phyloP scores from a whole-genome alignment of 2,888 invertebrate genomes.

The Diaphora mendica region DNA sequence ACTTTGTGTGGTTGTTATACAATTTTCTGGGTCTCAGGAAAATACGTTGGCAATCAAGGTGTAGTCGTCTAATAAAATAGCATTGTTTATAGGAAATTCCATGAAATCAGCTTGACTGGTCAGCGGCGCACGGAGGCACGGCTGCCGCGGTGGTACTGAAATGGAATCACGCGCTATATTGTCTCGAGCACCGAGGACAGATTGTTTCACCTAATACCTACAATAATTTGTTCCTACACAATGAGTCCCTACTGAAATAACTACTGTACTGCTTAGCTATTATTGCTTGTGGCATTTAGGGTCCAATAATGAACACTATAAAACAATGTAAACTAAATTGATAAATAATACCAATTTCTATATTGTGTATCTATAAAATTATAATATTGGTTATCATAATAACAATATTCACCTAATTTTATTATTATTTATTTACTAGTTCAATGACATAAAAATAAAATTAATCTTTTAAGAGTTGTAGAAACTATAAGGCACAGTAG shows the following conservation, averaged over 20 bases:
- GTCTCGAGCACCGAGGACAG: slow-evolving; percentile 63
- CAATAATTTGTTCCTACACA: slow-evolving; percentile 54
- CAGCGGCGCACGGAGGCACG: slow-evolving; percentile 39
- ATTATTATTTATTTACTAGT: background rate
- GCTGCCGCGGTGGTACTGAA: slow-evolving; percentile 52
- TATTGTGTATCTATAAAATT: too few relatives aligned
- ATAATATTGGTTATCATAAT: too few relatives aligned
- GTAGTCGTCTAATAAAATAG: slow-evolving; percentile 57
- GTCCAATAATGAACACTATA: background rate
- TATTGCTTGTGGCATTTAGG: slow-evolving; percentile 30
- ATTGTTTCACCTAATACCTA: slow-evolving; percentile 58
- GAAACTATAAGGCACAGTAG: background rate
- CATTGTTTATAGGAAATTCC: slow-evolving; percentile 64
- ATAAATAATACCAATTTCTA: background rate
- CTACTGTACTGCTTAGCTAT: slow-evolving; percentile 48
- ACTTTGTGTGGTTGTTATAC: slow-evolving; percentile 50
- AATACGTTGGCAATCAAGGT: slow-evolving; percentile 57
- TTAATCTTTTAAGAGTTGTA: background rate
- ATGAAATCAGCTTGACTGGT: slow-evolving; percentile 57
- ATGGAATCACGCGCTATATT: slow-evolving; percentile 76
- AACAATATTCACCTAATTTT: too few relatives aligned
- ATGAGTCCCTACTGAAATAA: slow-evolving; percentile 62
- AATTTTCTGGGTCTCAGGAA: slow-evolving; percentile 58
- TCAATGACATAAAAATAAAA: background rate
- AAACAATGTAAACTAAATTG: background rate